Evolutionary conservation across 2,113 vertebrate species (phyloP), one percentile per base, ranked within the genome.

Genomic region (Carlito syrichta): DNA sequence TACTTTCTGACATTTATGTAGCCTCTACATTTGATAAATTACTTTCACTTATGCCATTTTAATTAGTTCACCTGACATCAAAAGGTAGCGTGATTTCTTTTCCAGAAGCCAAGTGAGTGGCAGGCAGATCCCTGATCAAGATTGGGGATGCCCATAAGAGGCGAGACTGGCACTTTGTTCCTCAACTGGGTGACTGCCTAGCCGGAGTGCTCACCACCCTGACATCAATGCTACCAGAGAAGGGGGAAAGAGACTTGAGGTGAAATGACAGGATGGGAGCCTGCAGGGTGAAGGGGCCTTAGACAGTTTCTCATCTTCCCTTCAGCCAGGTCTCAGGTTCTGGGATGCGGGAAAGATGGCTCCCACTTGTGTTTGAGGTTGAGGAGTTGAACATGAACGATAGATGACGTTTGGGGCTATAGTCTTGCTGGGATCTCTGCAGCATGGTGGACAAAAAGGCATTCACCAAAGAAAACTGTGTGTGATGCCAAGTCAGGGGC

Each of bases 21-120:
- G 35, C 30, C 63, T 90, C 89, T 79, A 17, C n/a, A 56, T 81
- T 94, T 91, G 71, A 76, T 69, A 93, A 95, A 40, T 91, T 38
- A 14, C 54, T 89, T 93, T 93, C 14, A 50, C 16, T 40, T 73
- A 45, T 17, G 50, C 62, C 25, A 9, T 73, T 89, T 81, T 22
- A n/a, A 71, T 73, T 78, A 27, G 89, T 93, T 76, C 56, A 86
- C 30, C 23, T 30, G 45, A 74, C 16, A 30, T 38, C 38, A 40
- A 19, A 84, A 94, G 78, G 30, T 60, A n/a, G 14, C 35, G 19
- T 50, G 73, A 68, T 93, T 95, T 78, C 17, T 77, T 8, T 86
- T 69, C 66, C 8, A 56, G 79, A 83, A 91, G 38, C 56, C 32
- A 38, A 2, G 63, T 23, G 11, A 10, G 8, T 58, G 14, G 27